Percentiles rank a stretch among this genome's conserved stretches.
Conservation (phyloP, 2,888 invertebrate species). For the Stomorhina lunata region DNA sequence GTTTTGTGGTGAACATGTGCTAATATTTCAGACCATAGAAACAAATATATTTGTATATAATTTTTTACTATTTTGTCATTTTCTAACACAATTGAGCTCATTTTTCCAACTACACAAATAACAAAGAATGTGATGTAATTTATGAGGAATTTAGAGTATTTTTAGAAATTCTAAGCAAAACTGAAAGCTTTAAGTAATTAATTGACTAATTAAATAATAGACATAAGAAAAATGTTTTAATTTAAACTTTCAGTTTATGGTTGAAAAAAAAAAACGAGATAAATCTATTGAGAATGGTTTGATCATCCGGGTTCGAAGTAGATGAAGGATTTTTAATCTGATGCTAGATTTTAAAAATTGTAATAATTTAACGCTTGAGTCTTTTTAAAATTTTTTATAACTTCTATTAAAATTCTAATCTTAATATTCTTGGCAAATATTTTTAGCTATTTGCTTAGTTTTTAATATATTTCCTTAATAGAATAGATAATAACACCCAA, state of each 20-base stretch:
- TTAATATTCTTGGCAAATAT: constrained; percentile 56
- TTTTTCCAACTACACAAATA: background rate
- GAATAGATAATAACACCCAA: constrained; percentile 60
- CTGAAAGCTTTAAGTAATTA: too few relatives aligned
- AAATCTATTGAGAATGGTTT: too few relatives aligned
- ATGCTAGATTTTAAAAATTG: constrained; percentile 18
- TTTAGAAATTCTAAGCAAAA: constrained; percentile 30
- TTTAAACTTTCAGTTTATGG: too few relatives aligned
- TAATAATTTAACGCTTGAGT: background rate
- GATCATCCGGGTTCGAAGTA: too few relatives aligned
- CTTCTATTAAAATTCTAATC: constrained; percentile 65
- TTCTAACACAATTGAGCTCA: background rate
- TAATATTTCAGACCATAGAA: background rate
- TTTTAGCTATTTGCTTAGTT: constrained; percentile 8
- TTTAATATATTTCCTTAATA: constrained; percentile 55
- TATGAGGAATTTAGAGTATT: constrained; percentile 29
- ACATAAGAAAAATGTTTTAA: too few relatives aligned
- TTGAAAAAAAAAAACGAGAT: too few relatives aligned
- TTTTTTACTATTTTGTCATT: too few relatives aligned
- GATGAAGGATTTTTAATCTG: too few relatives aligned
- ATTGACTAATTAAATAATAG: too few relatives aligned
- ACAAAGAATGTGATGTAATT: constrained; percentile 55
- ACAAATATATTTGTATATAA: constrained; percentile 9
- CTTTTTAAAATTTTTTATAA: constrained; percentile 50
- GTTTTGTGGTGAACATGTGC: constrained; percentile 29